These are phyloP conservation scores for Halictus rubicundus DNA, from an alignment of 1,140 invertebrate genomes.

Conservation along the genomic window DNA sequence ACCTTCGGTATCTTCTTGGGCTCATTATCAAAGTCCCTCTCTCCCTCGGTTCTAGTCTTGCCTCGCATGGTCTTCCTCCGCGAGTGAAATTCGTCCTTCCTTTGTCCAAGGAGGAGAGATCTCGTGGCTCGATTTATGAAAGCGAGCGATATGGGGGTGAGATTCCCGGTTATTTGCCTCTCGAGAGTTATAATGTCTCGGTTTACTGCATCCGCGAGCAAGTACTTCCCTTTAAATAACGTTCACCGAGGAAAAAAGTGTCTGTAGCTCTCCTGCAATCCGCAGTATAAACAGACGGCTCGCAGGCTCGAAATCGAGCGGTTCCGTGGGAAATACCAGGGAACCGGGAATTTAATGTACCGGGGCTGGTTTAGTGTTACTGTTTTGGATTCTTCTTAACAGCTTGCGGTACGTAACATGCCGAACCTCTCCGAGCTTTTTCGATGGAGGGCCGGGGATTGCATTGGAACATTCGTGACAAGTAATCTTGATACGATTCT, in stretches of 20 bases:
- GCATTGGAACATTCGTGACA: no score
- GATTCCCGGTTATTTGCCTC: slow-evolving; percentile 55
- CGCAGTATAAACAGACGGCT: slow-evolving; percentile 8
- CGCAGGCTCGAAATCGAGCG: neutral
- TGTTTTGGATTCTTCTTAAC: neutral
- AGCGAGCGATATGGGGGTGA: slow-evolving; percentile 47
- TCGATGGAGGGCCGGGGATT: no score
- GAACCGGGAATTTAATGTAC: neutral
- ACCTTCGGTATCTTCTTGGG: slow-evolving; percentile 38
- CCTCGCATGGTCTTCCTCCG: neutral
- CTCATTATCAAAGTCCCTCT: slow-evolving; percentile 51
- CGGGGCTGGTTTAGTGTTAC: neutral
- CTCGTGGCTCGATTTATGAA: slow-evolving; percentile 50
- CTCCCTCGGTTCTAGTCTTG: neutral
- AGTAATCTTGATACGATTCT: no score
- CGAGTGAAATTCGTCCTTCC: slow-evolving; percentile 23
- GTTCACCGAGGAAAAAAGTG: slow-evolving; percentile 27
- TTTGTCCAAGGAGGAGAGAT: slow-evolving; percentile 43
- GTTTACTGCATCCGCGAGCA: slow-evolving; percentile 50
- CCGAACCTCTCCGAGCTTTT: no score
- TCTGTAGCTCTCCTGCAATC: slow-evolving; percentile 18
- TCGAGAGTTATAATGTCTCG: slow-evolving; percentile 56
- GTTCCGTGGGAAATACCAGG: neutral
- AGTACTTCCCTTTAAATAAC: slow-evolving; percentile 56
- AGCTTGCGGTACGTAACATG: no score